Percentiles rank a stretch among this genome's conserved stretches.
phyloP scores from a whole-genome alignment of 1,140 invertebrate species.

The Lasioglossum albipes region DNA sequence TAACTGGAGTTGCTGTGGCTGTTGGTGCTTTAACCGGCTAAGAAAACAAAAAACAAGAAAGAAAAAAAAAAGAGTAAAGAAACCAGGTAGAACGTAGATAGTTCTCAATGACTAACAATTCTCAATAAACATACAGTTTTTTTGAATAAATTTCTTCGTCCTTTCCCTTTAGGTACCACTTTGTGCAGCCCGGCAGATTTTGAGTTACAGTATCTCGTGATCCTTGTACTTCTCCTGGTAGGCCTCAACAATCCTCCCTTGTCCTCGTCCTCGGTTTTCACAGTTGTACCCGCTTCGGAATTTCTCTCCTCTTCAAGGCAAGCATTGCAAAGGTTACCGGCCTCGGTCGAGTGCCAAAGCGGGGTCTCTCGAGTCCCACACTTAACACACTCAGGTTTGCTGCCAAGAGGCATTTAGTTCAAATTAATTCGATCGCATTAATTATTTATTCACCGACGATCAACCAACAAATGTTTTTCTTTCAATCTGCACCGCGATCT shows the following conservation, averaged over 20 bases:
- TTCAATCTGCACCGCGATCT: conserved; percentile 13
- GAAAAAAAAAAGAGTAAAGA: conserved; percentile 16
- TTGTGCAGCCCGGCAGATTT: conserved; percentile 73
- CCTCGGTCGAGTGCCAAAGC: conserved; percentile 84
- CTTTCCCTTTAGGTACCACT: conserved; percentile 85
- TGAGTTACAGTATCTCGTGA: conserved; percentile 81
- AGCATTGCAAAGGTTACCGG: conserved; percentile 83
- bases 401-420: conserved; percentile 82
- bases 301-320: conserved; percentile 80
- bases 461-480: neutral
- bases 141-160: conserved; percentile 89
- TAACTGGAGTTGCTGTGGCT: conserved; percentile 89
- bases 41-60: conserved; percentile 51
- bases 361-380: conserved; percentile 82
- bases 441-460: conserved; percentile 22
- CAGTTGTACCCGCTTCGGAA: conserved; percentile 52
- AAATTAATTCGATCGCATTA: conserved; percentile 12
- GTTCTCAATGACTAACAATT: conserved; percentile 5
- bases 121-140: conserved; percentile 80
- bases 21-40: conserved; percentile 89
- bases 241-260: conserved; percentile 74
- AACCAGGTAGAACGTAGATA: neutral
- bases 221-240: conserved; percentile 81
- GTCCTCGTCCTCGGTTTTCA: conserved; percentile 74
- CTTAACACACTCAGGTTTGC: conserved; percentile 83